Percentiles rank a stretch among this genome's conserved stretches.
These are phyloP conservation scores for Andrena minutula DNA, from an alignment of 2,888 invertebrate species.

Conservation along the genomic window DNA sequence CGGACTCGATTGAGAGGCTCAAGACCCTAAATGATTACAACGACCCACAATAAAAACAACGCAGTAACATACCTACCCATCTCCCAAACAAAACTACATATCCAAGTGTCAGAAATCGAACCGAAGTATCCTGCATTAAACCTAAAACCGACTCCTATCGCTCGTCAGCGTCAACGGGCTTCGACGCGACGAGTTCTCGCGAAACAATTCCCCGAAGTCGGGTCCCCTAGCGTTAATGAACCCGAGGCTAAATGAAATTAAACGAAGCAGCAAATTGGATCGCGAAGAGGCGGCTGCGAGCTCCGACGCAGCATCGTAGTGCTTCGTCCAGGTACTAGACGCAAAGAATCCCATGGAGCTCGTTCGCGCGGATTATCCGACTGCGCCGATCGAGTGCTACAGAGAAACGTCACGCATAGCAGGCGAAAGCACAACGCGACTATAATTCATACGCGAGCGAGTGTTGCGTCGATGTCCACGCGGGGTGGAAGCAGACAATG, in stretches of 20 bases:
- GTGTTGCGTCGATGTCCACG: constrained; percentile 57
- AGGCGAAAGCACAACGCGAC: constrained; percentile 22
- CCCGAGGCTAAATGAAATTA: constrained; percentile 3
- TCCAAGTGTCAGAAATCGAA: too few species aligned
- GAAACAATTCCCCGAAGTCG: not conserved
- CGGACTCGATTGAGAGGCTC: too few species aligned
- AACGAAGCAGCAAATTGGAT: constrained; percentile 6
- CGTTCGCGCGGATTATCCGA: constrained; percentile 15
- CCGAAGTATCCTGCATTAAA: not conserved
- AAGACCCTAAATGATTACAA: too few species aligned
- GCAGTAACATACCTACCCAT: too few species aligned
- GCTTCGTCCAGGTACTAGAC: not conserved
- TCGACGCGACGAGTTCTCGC: not conserved
- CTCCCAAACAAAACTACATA: too few species aligned
- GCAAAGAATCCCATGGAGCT: not conserved
- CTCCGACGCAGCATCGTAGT: not conserved
- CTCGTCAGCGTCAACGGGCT: not conserved
- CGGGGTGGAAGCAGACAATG: constrained; percentile 57
- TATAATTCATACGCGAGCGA: constrained; percentile 59
- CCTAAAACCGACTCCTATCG: not conserved
- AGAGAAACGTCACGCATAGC: constrained; percentile 24
- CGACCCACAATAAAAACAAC: too few species aligned
- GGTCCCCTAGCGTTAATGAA: not conserved
- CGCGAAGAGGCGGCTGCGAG: not conserved
- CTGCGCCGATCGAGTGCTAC: constrained; percentile 25